These are phyloP conservation scores for Ploceus nigricollis DNA, from an alignment of 2,113 vertebrate species.

Conservation along the genomic window DNA sequence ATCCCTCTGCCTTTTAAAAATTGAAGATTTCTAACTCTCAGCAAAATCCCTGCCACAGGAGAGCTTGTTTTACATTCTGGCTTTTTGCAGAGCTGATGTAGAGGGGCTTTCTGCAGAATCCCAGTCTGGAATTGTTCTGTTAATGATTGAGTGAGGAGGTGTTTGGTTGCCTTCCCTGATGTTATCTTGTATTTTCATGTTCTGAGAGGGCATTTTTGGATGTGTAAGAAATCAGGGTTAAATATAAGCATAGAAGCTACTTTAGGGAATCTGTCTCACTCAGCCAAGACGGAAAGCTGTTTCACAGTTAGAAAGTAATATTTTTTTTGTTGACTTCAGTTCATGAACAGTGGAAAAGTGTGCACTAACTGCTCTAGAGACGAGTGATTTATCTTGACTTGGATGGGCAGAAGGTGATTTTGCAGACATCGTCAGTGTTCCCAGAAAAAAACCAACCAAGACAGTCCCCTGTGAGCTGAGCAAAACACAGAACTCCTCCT, in stretches of 20 bases:
- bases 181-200: not conserved
- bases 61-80: not conserved
- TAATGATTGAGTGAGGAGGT: not conserved
- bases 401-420: not conserved
- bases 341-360: not conserved
- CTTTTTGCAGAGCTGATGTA: not conserved
- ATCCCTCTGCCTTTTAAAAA: conserved; percentile 10
- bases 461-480: rapidly evolving
- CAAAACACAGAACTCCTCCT: not conserved
- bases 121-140: not conserved
- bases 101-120: not conserved
- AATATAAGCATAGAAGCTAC: not conserved
- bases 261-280: not conserved
- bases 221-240: not conserved
- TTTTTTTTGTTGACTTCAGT: not conserved
- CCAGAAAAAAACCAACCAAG: not conserved
- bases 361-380: not conserved
- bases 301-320: not conserved
- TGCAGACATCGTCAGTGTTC: not conserved
- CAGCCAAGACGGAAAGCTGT: not conserved
- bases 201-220: not conserved
- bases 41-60: not conserved
- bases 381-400: not conserved
- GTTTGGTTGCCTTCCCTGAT: not conserved
- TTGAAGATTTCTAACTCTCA: not conserved